These are phyloP conservation scores for Xiphophorus birchmanni DNA, from an alignment of 2,797 vertebrate genomes.

Conservation along the genomic window DNA sequence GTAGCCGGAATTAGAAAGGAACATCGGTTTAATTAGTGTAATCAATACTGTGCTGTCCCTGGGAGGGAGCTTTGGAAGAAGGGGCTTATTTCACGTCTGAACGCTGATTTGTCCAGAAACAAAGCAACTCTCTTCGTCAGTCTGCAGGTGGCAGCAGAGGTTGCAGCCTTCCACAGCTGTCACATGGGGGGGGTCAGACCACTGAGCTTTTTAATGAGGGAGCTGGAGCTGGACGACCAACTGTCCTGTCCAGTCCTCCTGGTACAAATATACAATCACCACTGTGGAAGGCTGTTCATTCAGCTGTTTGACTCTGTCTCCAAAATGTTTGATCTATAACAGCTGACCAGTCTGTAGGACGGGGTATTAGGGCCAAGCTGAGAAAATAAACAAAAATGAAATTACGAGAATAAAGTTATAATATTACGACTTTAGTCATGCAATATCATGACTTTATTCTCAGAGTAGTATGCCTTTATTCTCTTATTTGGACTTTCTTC, in stretches of 20 bases:
- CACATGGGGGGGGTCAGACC: conserved; percentile 38
- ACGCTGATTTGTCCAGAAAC: conserved; percentile 39
- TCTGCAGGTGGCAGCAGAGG: conserved; percentile 46
- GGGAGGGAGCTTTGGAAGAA: conserved; percentile 32
- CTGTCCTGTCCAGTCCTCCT: background rate
- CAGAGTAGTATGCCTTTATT: too few species aligned
- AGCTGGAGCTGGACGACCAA: background rate
- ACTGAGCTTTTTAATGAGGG: conserved; percentile 27
- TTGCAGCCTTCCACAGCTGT: conserved; percentile 43
- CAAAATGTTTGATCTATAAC: background rate
- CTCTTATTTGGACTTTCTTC: too few species aligned
- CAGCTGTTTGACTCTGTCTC: background rate
- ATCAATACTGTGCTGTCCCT: conserved; percentile 30
- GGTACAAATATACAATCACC: background rate
- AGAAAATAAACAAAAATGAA: background rate
- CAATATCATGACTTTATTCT: too few species aligned
- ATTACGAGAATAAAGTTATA: background rate
- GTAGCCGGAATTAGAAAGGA: conserved; percentile 17
- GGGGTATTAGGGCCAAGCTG: background rate
- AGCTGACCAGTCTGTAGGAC: background rate
- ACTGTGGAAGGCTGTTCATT: background rate
- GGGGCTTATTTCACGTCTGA: conserved; percentile 23
- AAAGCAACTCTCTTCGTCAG: conserved; percentile 27
- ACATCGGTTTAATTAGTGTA: conserved; percentile 37
- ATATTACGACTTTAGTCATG: too few species aligned